Percentiles rank a stretch among this genome's conserved stretches.
Conservation (phyloP, 1,140 invertebrate species). For the Conus ventricosus region DNA sequence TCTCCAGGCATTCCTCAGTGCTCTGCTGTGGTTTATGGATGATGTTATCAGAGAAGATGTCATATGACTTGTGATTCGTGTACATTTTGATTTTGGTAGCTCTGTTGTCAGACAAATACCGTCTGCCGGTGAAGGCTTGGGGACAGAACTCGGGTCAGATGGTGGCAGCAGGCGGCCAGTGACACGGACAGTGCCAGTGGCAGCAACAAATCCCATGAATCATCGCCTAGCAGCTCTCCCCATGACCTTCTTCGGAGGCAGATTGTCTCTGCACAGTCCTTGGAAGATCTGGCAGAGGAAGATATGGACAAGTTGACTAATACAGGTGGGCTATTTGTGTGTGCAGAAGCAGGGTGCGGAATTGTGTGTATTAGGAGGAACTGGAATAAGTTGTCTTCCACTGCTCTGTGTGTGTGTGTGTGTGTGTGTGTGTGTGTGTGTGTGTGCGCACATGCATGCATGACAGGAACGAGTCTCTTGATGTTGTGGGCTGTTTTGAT, state of each 20-base stretch:
- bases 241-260: constrained; percentile 49
- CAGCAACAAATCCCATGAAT: constrained; percentile 76
- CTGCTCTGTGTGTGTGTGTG: neutral
- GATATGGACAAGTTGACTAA: constrained; percentile 39
- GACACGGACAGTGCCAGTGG: constrained; percentile 77
- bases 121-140: constrained; percentile 60
- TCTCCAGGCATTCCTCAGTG: too few relatives aligned
- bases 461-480: neutral
- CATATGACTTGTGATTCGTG: neutral
- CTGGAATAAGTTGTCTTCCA: too few relatives aligned
- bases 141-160: constrained; percentile 40
- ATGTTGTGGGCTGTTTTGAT: neutral
- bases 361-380: too few relatives aligned
- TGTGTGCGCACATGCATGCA: neutral
- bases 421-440: neutral
- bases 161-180: constrained; percentile 60
- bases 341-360: neutral
- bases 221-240: constrained; percentile 76
- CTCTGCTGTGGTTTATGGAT: too few relatives aligned
- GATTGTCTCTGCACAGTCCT: constrained; percentile 48
- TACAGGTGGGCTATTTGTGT: neutral
- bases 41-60: too few relatives aligned
- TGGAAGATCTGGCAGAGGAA: constrained; percentile 64
- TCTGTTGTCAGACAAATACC: constrained; percentile 57
- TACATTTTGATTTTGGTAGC: constrained; percentile 10